phyloP scores from a whole-genome alignment of 2,113 vertebrate genomes.

The Platysternon megacephalum region DNA sequence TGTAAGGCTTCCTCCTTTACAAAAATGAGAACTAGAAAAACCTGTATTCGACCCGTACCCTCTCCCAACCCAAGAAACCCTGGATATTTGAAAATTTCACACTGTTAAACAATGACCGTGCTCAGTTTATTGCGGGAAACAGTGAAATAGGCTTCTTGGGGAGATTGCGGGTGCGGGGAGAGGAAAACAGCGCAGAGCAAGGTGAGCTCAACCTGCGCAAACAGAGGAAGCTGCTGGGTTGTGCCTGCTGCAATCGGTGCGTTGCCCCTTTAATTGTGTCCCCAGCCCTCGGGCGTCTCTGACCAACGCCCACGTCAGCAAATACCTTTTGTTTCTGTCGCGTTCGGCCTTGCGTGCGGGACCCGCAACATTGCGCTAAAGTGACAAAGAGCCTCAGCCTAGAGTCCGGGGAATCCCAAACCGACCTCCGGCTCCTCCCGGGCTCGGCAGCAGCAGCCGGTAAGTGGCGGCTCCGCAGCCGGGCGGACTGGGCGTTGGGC shows the following conservation, averaged over 20 bases:
- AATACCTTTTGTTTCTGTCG: slow-evolving; percentile 85
- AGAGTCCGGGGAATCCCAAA: neutral
- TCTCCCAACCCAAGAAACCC: neutral
- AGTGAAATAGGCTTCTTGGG: neutral
- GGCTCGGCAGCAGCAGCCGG: neutral
- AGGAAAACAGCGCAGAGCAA: neutral
- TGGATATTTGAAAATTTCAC: accelerated
- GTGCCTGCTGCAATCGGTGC: slow-evolving; percentile 69
- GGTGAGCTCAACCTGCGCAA: neutral
- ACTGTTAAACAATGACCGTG: neutral
- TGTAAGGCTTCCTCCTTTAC: neutral
- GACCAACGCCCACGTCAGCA: slow-evolving; percentile 98
- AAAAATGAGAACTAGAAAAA: neutral
- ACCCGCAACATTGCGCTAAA: neutral
- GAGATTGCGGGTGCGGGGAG: neutral
- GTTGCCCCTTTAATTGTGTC: slow-evolving; percentile 96
- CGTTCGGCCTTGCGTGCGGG: slow-evolving; percentile 83
- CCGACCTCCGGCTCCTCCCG: neutral
- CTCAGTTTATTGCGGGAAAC: neutral
- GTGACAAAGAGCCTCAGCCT: neutral
- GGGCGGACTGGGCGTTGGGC: neutral
- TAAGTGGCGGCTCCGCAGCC: neutral
- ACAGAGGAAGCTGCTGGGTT: slow-evolving; percentile 11
- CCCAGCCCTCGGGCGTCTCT: slow-evolving; percentile 94
- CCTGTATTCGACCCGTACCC: too few species aligned